Base-by-base conservation (phyloP, 2,888 invertebrate species). In the Cryptocheilus praepositus region DNA sequence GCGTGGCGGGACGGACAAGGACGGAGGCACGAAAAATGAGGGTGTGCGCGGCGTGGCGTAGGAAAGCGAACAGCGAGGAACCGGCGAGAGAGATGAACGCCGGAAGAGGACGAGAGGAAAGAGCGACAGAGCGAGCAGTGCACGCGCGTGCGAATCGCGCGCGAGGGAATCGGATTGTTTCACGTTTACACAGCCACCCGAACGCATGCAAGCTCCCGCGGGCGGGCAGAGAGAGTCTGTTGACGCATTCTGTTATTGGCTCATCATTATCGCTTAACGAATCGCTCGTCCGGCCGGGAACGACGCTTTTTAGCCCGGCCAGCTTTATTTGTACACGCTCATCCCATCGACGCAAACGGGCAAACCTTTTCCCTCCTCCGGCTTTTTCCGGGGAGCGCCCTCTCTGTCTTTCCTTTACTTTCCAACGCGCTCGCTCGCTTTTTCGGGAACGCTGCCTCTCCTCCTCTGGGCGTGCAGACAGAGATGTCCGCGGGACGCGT, bases 231-330 rank as follows among this genome's bases (percentile, higher is more conserved):
- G 60, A 49, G 52, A 46, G 59, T 70, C 74, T 81, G 85, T 85
- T 85, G 83, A 83, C 82, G 84, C 83, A 82, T 80, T 81, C 77
- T 75, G 81, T 82, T 84, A 84, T 83, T 80, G 83, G 82, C 79
- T 81, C 82, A 83, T 86, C 86, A 85, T 86, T 86, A 86, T 86
- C 84, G 79, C 81, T 85, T 83, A 84, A 85, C 85, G 83, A 86
- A 86, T 86, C 81, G 79, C 78, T 69, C 73, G 58, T 51, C 49
- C 22, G 46, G 65, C 62, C 71, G 63, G 28, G 70, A 67, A 55
- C 63, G 66, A 67, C 57, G 77, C 66, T 75, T 75, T 77, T 77
- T 78, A 68, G 70, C 70, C 60, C 67, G 52, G 52, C 52, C 49
- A 61, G 74, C 61, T 76, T 76, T 76, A 76, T 76, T 77, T 74